Percentiles rank a stretch among this genome's conserved stretches.
Evolutionary conservation across 2,113 vertebrate species (phyloP).

Genomic region (Otocyon megalotis): DNA sequence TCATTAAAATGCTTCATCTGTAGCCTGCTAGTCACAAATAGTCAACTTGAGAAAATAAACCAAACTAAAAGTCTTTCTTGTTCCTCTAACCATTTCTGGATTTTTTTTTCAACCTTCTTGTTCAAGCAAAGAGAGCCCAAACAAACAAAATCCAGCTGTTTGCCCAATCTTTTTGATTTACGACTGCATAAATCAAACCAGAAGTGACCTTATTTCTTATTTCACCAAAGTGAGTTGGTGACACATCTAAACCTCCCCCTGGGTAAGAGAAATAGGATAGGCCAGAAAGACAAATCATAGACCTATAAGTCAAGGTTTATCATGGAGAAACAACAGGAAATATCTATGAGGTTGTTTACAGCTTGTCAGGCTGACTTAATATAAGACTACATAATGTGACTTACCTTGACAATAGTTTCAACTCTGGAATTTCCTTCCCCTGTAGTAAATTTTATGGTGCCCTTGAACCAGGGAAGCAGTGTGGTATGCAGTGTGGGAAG

Average conservation of each 20-base stretch:
- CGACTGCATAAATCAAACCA: neutral
- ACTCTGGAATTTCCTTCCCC: slow-evolving; percentile 71
- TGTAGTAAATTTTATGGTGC: neutral
- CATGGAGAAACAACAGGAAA: slow-evolving; percentile 55
- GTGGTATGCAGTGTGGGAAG: neutral
- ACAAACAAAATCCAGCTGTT: neutral
- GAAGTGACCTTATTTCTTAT: neutral
- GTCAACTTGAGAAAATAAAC: slow-evolving; percentile 46
- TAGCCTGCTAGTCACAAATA: neutral
- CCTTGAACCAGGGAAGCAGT: slow-evolving; percentile 16
- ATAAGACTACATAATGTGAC: neutral
- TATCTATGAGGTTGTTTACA: neutral
- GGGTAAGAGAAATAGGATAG: neutral
- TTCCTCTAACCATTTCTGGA: neutral
- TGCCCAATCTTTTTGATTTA: neutral
- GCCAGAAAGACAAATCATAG: slow-evolving; percentile 1
- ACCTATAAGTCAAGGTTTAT: neutral
- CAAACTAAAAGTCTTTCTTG: neutral
- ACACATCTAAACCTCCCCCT: neutral
- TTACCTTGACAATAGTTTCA: slow-evolving; percentile 54
- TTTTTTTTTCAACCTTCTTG: neutral
- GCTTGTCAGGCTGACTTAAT: slow-evolving; percentile 16
- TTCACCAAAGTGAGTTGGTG: neutral
- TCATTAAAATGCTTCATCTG: slow-evolving; percentile 54
- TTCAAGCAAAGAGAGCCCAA: neutral